A percentile compares a stretch with the other conserved stretches of the same genome.
Conservation (phyloP, 2,888 invertebrate genomes). For the Hydrotaea cyrtoneurina region DNA sequence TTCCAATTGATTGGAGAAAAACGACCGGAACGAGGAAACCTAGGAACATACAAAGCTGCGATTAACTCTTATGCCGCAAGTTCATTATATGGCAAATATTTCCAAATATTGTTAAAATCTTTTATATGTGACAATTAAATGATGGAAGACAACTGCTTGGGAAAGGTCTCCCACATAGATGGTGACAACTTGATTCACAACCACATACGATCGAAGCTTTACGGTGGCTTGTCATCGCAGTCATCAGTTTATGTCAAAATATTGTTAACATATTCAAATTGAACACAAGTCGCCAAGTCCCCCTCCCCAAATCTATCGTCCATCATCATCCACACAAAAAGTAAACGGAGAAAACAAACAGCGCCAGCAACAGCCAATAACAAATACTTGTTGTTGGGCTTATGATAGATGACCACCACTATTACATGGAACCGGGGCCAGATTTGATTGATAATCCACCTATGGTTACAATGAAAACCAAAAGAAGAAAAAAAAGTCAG, state of each 20-base stretch:
- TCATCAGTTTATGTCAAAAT: conserved; percentile 15
- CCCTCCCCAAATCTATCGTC: neutral
- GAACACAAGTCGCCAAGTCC: neutral
- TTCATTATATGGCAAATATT: too few relatives aligned
- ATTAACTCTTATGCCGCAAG: too few relatives aligned
- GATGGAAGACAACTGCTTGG: too few relatives aligned
- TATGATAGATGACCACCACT: conserved; percentile 57
- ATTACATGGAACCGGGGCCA: conserved; percentile 32
- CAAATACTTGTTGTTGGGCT: conserved; percentile 38
- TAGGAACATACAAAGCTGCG: too few relatives aligned
- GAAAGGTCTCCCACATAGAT: too few relatives aligned
- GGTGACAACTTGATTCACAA: too few relatives aligned
- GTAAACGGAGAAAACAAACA: neutral
- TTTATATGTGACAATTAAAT: too few relatives aligned
- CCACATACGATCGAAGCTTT: neutral
- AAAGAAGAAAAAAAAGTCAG: conserved; percentile 3
- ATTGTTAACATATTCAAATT: conserved; percentile 13
- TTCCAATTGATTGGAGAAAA: too few relatives aligned
- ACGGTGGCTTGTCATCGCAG: conserved; percentile 9
- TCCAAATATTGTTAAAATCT: too few relatives aligned
- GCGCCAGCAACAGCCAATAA: neutral
- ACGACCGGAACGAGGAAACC: too few relatives aligned
- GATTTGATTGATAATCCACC: conserved; percentile 61
- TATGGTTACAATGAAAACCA: conserved; percentile 29
- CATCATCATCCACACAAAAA: neutral